Base-by-base conservation (phyloP, 2,113 vertebrate species). In the Xenopus laevis region DNA sequence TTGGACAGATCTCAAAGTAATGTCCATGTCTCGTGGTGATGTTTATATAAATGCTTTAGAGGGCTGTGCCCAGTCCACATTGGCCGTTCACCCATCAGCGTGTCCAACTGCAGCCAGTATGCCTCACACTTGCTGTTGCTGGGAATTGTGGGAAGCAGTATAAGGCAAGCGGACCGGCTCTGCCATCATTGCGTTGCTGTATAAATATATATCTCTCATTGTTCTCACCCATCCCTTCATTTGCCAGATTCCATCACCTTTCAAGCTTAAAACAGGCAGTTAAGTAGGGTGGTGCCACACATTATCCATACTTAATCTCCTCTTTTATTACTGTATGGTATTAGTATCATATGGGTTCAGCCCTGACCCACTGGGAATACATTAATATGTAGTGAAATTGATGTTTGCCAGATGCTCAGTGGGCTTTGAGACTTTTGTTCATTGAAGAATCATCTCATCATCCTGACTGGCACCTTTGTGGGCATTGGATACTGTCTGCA, bases 271-370 rank as follows among this genome's bases (percentile, higher is more conserved):
- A 77, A 70, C 59, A 77, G 74, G 60, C 66, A 55, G 18, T 46
- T 55, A 59, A 63, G 60, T 69, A 70, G 74, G 74, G 66, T 77
- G 74, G 74, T 77, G 45, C 74, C 46, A 44, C 74, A 64, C 64
- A 45, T 55, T 70, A 70, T 69, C 65, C 60, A 55, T 55, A 61
- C 70, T 77, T 77, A 77, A 77, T 77, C 74, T 77, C 59, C 15
- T 16, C 18, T 77, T 70, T 70, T 77, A 77, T 77, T 70, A 57
- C 30, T 63, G n/a, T n/a, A 21, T 46, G 59, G 66, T 70, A 77
- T 77, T 77, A 77, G 47, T 63, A 77, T 67, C 74, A 77, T 68
- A 77, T 77, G 74, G 69, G 67, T 64, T 23, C 74, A 77, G 59
- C 74, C 74, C 73, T 63, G 23, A 52, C 46, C 65, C 52, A 50